Conservation (phyloP, 2,888 invertebrate genomes). For the Dexiosoma caninum region DNA sequence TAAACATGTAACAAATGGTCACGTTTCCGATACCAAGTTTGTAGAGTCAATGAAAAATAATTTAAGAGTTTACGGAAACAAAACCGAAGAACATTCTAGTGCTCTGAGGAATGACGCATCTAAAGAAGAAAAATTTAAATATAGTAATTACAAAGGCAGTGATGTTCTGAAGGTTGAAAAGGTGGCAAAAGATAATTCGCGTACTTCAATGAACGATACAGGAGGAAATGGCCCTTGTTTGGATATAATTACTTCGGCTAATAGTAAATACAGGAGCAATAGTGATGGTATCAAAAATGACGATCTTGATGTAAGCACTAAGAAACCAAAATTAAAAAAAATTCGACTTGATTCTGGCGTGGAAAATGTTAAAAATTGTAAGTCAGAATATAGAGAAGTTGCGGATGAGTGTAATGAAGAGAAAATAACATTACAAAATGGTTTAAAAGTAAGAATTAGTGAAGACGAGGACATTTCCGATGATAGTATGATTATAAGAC, state of each 20-base stretch:
- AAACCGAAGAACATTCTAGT: slow-evolving; percentile 5
- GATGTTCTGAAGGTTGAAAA: not conserved
- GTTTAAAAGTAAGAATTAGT: slow-evolving; percentile 17
- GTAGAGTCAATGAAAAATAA: not conserved
- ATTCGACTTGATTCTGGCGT: slow-evolving; percentile 50
- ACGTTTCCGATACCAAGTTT: not conserved
- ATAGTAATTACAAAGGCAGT: slow-evolving; percentile 26
- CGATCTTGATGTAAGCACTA: not conserved
- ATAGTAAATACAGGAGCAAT: not conserved
- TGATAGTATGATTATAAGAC: slow-evolving; percentile 83
- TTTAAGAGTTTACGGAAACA: not conserved
- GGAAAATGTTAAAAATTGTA: not conserved
- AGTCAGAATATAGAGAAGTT: not conserved
- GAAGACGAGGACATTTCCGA: slow-evolving; percentile 87
- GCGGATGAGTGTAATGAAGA: not conserved
- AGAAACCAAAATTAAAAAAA: slow-evolving; percentile 57
- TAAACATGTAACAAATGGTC: slow-evolving; percentile 35
- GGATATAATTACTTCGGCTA: not conserved
- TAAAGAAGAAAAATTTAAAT: slow-evolving; percentile 34
- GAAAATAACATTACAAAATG: slow-evolving; percentile 19
- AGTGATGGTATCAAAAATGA: not conserved
- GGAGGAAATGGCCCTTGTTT: not conserved
- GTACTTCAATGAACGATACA: not conserved
- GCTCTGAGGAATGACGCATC: not conserved
- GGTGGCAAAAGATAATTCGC: not conserved